Base-by-base conservation (phyloP, 2,888 invertebrate genomes). In the Drosophila diplacantha region DNA sequence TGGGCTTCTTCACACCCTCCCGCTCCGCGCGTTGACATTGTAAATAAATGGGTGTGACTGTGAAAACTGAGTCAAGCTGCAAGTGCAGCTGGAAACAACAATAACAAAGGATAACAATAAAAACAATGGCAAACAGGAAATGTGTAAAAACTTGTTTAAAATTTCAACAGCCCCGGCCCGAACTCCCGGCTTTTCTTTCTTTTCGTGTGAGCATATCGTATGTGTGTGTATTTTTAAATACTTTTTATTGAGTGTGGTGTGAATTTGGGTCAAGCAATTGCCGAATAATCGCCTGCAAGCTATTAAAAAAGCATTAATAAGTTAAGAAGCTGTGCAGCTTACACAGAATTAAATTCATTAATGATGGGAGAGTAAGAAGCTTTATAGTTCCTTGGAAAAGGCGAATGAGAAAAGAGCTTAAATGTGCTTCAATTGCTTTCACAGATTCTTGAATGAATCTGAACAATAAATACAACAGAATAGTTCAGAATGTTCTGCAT, bases 41-140 rank as follows among this genome's bases (percentile, higher is more conserved):
- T 74, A 81, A 78, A 81, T 75, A 81, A 78, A 78, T 83, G 78
- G 78, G 78, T 65, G 81, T 78, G 83, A 81, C 56, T 51, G 44
- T 18, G 58, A 66, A 74, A 80, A 82, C 72, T 82, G 81, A 80
- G 84, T 82, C 84, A 83, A 73, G 81, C 77, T 65, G 80, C 83
- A 75, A 70, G 71, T 71, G 72, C 80, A 80, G 58, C 57, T 31
- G 12, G 4, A 35, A 34, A 22, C 12, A 12, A 16, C 31, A 22
- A 32, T 9, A 49, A 49, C 7, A 60, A 53, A 37, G 32, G 43
- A 11, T 20, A 37, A 31, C 32, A 58, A 39, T 57, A 47, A 31
- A 60, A 59, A 68, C 54, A 71, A 59, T 62, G 57, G 29, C 53
- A 37, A 69, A 60, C 69, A 62, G 72, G 66, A 81, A 83, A 73